These are phyloP conservation scores for Andrena chrysosceles DNA, from an alignment of 2,888 invertebrate species.

Conservation along the genomic window DNA sequence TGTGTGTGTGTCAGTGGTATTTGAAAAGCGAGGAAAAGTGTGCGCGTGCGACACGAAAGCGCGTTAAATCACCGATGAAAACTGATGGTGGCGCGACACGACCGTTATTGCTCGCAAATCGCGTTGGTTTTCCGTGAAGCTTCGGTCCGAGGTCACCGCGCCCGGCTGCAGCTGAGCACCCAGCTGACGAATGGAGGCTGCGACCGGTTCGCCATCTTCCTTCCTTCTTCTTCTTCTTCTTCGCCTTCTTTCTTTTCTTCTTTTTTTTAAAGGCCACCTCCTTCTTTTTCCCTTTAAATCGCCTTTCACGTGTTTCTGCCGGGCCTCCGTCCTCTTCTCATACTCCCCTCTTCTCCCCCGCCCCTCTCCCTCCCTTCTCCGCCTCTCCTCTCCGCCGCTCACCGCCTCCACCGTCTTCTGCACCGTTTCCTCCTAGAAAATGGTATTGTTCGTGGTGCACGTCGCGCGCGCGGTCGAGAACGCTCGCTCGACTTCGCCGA, in stretches of 20 bases:
- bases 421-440: slow-evolving; percentile 68
- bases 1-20: not conserved
- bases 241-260: slow-evolving; percentile 9
- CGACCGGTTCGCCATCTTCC: slow-evolving; percentile 74
- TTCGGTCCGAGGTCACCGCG: slow-evolving; percentile 73
- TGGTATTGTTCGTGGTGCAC: slow-evolving; percentile 72
- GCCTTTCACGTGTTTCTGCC: slow-evolving; percentile 76
- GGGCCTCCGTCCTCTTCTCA: slow-evolving; percentile 57
- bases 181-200: slow-evolving; percentile 81
- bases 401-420: slow-evolving; percentile 32
- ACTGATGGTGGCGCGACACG: slow-evolving; percentile 32
- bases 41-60: slow-evolving; percentile 6
- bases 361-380: slow-evolving; percentile 5
- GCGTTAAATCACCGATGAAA: slow-evolving; percentile 36
- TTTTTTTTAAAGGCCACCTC: slow-evolving; percentile 68
- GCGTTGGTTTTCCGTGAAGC: slow-evolving; percentile 74
- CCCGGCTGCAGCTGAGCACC: slow-evolving; percentile 81
- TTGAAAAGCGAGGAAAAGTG: slow-evolving; percentile 20
- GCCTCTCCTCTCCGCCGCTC: slow-evolving; percentile 21
- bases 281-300: slow-evolving; percentile 71
- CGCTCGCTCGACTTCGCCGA: slow-evolving; percentile 67
- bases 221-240: slow-evolving; percentile 40
- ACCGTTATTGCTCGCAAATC: slow-evolving; percentile 72
- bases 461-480: slow-evolving; percentile 58
- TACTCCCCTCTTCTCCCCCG: slow-evolving; percentile 33